Evolutionary conservation across 2,888 invertebrate genomes (phyloP), one percentile per base, ranked within the genome.

Genomic region (Erebia epiphron): DNA sequence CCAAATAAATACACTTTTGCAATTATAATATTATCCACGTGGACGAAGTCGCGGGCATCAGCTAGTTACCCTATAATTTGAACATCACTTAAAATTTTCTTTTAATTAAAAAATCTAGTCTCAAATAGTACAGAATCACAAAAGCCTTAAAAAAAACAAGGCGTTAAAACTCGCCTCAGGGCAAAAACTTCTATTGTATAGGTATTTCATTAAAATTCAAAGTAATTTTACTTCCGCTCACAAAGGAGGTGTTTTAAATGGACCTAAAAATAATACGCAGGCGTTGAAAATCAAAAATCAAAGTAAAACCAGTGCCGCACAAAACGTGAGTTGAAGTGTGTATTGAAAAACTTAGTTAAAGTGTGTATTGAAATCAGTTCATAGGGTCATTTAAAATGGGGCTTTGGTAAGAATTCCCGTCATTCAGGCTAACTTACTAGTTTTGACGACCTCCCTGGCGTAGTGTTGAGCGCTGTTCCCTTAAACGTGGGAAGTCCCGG

Each of bases 271-370:
- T 62, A 62, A 62, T 62, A 62, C 49, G 46, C 49, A 62, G 21
- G 62, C 62, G 62, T 62, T 46, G 46, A 49, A 62, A 62, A 62
- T 62, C 62, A 62, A 62, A 46, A 62, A 46, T 62, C 62, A 62
- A 62, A 61, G 49, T 46, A 14, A 46, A 11, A 61, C 16, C 16
- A 26, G 0, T 46, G 13, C 43, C 18, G 8, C 3, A 14, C 14
- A 62, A 5, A 21, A 14, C 46, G 21, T 21, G 49, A 21, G 4
- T 21, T 62, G 3, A 62, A 62, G 62, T 46, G 14, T 46, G 49
- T 49, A 62, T 62, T 62, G 62, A 46, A 46, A 49, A 35, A 35
- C 26, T 26, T 26, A 35, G 35, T 21, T 62, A 4, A 62, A 62
- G 62, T 46, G 14, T 46, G 49, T 49, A 62, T 62, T 62, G 62